phyloP scores from a whole-genome alignment of 2,113 vertebrate genomes.

The Caloenas nicobarica region DNA sequence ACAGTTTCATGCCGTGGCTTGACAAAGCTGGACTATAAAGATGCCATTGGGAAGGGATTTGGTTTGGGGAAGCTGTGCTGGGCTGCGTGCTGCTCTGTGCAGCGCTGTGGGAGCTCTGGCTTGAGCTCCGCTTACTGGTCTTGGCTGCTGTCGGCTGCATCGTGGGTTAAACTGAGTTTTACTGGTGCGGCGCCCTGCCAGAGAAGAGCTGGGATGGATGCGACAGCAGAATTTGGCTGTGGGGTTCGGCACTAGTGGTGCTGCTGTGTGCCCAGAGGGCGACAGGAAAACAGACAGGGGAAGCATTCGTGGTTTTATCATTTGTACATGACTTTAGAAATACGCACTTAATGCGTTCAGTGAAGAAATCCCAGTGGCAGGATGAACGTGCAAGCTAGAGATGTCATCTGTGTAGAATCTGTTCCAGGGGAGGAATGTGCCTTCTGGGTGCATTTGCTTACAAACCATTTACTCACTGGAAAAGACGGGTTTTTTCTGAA shows the following conservation, averaged over 20 bases:
- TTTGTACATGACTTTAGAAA: neutral
- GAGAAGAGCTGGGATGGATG: neutral
- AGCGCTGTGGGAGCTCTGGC: too few relatives aligned
- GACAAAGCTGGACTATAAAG: neutral
- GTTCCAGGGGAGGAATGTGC: neutral
- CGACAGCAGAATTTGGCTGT: neutral
- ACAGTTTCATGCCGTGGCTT: neutral
- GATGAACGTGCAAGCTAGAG: neutral
- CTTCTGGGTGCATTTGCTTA: neutral
- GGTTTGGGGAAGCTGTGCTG: too few relatives aligned
- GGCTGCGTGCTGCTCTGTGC: too few relatives aligned
- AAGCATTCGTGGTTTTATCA: neutral
- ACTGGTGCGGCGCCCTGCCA: too few relatives aligned
- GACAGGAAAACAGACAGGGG: neutral
- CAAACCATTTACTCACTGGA: neutral
- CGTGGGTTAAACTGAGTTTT: neutral
- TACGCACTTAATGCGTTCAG: accelerated
- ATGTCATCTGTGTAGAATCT: neutral
- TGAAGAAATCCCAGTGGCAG: neutral
- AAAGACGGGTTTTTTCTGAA: neutral
- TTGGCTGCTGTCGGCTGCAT: too few relatives aligned
- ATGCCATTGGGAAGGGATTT: neutral
- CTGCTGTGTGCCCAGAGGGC: neutral
- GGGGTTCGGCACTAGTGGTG: neutral
- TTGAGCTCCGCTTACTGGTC: too few relatives aligned